Evolutionary conservation across 2,113 vertebrate genomes (phyloP).

Genomic region (Cochlearius cochlearius): DNA sequence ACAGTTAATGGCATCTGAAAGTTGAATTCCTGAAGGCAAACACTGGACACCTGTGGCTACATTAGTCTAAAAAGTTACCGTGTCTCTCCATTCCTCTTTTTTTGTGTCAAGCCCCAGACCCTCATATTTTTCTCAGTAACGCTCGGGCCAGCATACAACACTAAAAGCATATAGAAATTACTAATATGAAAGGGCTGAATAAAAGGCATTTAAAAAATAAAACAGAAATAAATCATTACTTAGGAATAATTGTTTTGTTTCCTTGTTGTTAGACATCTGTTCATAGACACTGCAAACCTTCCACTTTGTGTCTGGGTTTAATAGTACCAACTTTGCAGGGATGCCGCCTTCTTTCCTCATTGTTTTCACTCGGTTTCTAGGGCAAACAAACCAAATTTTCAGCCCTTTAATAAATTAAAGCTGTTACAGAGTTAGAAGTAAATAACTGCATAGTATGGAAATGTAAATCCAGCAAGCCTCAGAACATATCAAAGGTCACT

Average conservation of each 20-base stretch:
- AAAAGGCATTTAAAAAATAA: not conserved
- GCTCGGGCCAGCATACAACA: rapidly evolving
- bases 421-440: not conserved
- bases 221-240: not conserved
- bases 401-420: constrained; percentile 19
- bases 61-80: not conserved
- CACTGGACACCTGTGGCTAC: not conserved
- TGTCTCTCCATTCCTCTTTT: not conserved
- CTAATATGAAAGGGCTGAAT: not conserved
- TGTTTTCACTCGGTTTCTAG: constrained; percentile 47
- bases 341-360: not conserved
- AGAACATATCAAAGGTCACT: not conserved
- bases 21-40: not conserved
- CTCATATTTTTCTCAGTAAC: not conserved
- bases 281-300: not conserved
- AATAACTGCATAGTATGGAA: not conserved
- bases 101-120: not conserved
- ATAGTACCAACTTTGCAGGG: not conserved
- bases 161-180: not conserved
- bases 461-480: not conserved
- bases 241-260: constrained; percentile 26
- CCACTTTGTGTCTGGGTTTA: not conserved
- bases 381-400: not conserved
- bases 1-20: not conserved
- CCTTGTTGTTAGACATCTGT: not conserved